Conservation (phyloP, 2,797 vertebrate species). For the Salmo trutta region DNA sequence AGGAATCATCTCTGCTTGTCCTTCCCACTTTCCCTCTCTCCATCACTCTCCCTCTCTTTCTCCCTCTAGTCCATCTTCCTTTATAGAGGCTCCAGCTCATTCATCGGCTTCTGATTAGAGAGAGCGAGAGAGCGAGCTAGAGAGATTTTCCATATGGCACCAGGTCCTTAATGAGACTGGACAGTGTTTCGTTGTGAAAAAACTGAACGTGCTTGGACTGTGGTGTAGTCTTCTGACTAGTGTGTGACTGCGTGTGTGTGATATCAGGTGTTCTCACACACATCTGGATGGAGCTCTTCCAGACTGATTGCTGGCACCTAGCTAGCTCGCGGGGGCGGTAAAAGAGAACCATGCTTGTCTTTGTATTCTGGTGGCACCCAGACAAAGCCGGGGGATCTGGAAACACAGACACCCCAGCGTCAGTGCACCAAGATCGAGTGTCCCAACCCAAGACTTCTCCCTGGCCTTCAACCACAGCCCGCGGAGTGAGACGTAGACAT, state of each 20-base stretch:
- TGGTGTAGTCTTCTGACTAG: not conserved
- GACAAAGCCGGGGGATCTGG: no score
- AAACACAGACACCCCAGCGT: conserved; percentile 41
- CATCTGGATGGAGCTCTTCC: conserved; percentile 16
- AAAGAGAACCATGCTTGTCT: conserved; percentile 24
- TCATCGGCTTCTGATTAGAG: no score
- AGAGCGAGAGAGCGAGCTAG: no score
- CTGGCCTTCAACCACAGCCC: conserved; percentile 11
- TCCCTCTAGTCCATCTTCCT: no score
- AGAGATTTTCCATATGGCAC: conserved; percentile 41
- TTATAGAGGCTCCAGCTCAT: no score
- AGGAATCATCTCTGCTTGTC: no score
- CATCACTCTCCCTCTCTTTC: no score
- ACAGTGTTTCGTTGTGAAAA: conserved; percentile 23
- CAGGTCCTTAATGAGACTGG: conserved; percentile 13
- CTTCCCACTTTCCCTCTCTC: no score
- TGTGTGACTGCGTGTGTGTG: no score
- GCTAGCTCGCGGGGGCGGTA: conserved; percentile 14
- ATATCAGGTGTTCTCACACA: not conserved
- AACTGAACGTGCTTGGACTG: conserved; percentile 10
- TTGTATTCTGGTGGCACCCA: conserved; percentile 20
- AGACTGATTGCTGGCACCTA: conserved; percentile 16
- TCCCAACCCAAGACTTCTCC: conserved; percentile 31
- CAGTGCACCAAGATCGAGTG: conserved; percentile 37
- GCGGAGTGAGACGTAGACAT: conserved; percentile 16